Evolutionary conservation across 2,888 invertebrate species (phyloP).

Genomic region (Muscina levida): DNA sequence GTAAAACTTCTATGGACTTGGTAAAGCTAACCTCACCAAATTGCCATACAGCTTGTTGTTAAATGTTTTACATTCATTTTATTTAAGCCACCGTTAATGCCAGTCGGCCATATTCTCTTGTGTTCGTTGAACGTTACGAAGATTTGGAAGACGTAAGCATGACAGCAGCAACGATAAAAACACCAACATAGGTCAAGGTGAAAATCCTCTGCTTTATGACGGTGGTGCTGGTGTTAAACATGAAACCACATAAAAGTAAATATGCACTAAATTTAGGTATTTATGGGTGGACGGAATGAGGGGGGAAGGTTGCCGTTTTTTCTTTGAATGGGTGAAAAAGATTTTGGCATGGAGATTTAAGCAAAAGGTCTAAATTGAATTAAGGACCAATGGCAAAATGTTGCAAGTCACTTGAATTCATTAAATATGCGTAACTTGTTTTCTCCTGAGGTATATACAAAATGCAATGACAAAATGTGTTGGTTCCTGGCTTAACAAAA

Average conservation of each 20-base stretch:
- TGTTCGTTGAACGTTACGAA: background rate
- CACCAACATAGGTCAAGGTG: conserved; percentile 41
- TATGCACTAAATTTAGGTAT: background rate
- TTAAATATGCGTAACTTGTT: too few relatives aligned
- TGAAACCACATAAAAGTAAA: background rate
- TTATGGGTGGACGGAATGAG: too few relatives aligned
- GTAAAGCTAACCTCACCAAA: background rate
- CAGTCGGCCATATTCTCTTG: conserved; percentile 19
- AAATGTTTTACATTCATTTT: background rate
- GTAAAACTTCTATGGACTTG: background rate
- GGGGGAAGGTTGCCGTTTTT: too few relatives aligned
- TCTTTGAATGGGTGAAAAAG: too few relatives aligned
- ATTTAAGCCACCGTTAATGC: conserved; percentile 16
- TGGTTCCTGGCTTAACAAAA: too few relatives aligned
- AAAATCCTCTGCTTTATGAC: conserved; percentile 16
- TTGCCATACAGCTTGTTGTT: background rate
- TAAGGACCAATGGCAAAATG: too few relatives aligned
- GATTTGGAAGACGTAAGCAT: background rate
- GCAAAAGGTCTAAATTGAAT: too few relatives aligned
- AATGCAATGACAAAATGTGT: too few relatives aligned
- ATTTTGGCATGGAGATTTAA: too few relatives aligned
- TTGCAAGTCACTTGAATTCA: too few relatives aligned
- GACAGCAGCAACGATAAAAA: conserved; percentile 9
- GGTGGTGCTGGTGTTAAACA: conserved; percentile 13
- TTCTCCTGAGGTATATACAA: too few relatives aligned